A percentile compares a stretch with the other conserved stretches of the same genome.
Evolutionary conservation across 2,113 vertebrate species (phyloP).

Genomic region (Lota lota): DNA sequence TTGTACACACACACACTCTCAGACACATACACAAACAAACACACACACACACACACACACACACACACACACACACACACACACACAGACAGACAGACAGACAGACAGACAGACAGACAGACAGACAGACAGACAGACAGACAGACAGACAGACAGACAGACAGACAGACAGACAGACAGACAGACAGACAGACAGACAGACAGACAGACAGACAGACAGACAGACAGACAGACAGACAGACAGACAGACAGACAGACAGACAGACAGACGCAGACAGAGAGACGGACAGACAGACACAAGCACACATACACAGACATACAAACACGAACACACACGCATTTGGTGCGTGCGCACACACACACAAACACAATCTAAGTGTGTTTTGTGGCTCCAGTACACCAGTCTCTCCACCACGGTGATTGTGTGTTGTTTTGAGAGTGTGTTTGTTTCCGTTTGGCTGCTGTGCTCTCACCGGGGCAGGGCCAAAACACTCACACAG

Average conservation of each 20-base stretch:
- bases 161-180: not conserved
- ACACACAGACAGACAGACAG: not conserved
- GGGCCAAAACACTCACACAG: constrained; percentile 30
- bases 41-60: not conserved
- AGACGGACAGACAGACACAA: no score
- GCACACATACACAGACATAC: no score
- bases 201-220: not conserved
- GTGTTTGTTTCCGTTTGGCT: constrained; percentile 38
- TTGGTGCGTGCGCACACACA: not conserved
- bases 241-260: no score
- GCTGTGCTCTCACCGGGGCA: constrained; percentile 31
- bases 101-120: no score
- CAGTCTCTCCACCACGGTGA: constrained; percentile 3
- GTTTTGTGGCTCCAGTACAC: no score
- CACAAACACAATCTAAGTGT: no score
- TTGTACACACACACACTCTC: not conserved
- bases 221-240: not conserved
- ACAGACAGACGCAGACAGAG: no score
- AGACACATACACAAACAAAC: constrained; percentile 3
- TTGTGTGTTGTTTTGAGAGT: constrained; percentile 6
- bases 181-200: not conserved
- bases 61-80: not conserved
- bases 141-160: no score
- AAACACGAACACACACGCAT: no score
- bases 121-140: no score